Evolutionary conservation across 2,113 vertebrate genomes (phyloP), one percentile per base, ranked within the genome.

Genomic region (Urocolius indicus): DNA sequence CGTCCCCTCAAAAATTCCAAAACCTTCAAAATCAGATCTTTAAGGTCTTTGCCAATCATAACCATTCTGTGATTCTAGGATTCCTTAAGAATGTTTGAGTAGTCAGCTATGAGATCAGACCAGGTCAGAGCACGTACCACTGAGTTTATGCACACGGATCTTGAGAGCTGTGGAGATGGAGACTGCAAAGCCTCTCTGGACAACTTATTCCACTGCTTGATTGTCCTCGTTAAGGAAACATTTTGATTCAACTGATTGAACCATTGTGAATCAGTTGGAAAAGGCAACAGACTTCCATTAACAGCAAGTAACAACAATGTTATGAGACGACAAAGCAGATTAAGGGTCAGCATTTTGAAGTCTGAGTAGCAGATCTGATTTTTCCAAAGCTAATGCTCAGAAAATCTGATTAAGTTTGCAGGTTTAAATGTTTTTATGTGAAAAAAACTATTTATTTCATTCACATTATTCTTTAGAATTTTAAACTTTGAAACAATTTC

Each of bases 371-470:
- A 52, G 46, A 67, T 13, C 5, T 57, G 22, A 22, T 54, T 87
- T 83, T 87, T 72, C 54, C 14, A 58, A 58, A 89, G 4, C 27
- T 5, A 75, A 34, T 17, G 41, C 7, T 82, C 46, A 38, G 46
- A n/a, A 54, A 59, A 66, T 14, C 5, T 34, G 15, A 45, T 24
- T 45, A 62, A 48, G 57, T 83, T 48, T 54, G 29, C 3, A 74
- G 41, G 16, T 48, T 62, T 57, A n/a, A 71, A 67, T 67, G 32
- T 38, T 54, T 54, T 49, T 21, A 20, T 5, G 3, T 67, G 7
- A 57, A 72, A 58, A 8, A 7, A 58, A 38, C 1, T 0, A 43
- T 43, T 72, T 36, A 2, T 38, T 80, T 16, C 0, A 29, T 46
- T 63, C 49, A 43, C 3, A 5, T 11, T 16, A 5, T 55, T 69